These are phyloP conservation scores for Psylliodes chrysocephalus DNA, from an alignment of 2,888 invertebrate genomes.

Conservation along the genomic window DNA sequence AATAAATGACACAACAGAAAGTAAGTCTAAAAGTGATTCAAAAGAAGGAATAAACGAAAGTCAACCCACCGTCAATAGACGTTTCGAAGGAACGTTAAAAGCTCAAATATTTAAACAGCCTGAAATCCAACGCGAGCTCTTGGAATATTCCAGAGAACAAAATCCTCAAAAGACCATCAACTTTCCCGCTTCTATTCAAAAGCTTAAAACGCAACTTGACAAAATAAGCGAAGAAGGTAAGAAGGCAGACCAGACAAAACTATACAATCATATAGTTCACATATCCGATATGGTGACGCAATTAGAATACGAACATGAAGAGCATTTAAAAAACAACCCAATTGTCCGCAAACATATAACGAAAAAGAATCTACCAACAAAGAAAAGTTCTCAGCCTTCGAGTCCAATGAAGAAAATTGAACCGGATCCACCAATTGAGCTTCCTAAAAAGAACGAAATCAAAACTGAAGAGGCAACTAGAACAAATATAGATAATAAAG, in stretches of 20 bases:
- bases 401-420: too few species aligned
- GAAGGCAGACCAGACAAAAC: background rate
- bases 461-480: too few species aligned
- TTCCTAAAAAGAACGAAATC: too few species aligned
- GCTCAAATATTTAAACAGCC: slow-evolving; percentile 12
- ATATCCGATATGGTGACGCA: slow-evolving; percentile 4
- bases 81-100: slow-evolving; percentile 13
- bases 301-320: background rate
- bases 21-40: background rate
- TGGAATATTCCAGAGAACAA: background rate
- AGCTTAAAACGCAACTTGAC: background rate
- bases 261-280: background rate
- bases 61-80: background rate
- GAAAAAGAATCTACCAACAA: background rate
- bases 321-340: too few species aligned
- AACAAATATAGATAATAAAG: background rate
- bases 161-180: background rate
- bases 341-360: too few species aligned
- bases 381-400: too few species aligned
- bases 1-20: background rate
- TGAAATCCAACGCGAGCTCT: background rate
- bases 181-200: background rate
- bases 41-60: background rate
- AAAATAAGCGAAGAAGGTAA: background rate
- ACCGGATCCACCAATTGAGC: too few species aligned